A percentile compares a stretch with the other conserved stretches of the same genome.
phyloP scores from a whole-genome alignment of 2,113 vertebrate species.

The Trichomycterus rosablanca region DNA sequence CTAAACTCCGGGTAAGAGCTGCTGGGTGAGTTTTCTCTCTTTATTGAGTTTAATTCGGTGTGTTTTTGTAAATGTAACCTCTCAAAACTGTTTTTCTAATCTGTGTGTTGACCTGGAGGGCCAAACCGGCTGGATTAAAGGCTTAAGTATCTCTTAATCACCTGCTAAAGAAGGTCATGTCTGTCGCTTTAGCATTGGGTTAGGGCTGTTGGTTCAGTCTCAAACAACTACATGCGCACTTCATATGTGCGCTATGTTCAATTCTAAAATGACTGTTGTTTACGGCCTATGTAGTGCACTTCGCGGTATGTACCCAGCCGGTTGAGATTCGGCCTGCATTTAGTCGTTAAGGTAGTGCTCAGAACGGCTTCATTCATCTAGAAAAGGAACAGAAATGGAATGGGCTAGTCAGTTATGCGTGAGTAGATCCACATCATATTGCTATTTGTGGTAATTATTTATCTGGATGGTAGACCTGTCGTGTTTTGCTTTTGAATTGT shows the following conservation, averaged over 20 bases:
- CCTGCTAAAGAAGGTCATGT: constrained; percentile 62
- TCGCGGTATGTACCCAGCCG: neutral
- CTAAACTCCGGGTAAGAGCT: constrained; percentile 54
- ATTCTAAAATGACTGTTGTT: accelerated
- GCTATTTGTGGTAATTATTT: neutral
- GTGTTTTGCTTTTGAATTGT: no score
- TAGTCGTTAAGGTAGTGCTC: constrained; percentile 9
- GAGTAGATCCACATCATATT: constrained; percentile 46
- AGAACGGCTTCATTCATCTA: constrained; percentile 45
- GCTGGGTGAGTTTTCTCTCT: constrained; percentile 1
- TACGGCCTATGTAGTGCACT: neutral
- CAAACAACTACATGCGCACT: neutral
- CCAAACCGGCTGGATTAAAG: constrained; percentile 60
- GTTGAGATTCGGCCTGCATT: neutral
- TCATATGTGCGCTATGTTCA: neutral
- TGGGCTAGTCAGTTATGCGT: constrained; percentile 73
- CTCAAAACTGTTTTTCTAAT: constrained; percentile 45
- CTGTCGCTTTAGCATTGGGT: constrained; percentile 40
- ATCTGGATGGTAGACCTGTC: neutral
- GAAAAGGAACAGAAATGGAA: constrained; percentile 52
- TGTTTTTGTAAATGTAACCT: constrained; percentile 39
- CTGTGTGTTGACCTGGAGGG: constrained; percentile 36
- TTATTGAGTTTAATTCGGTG: constrained; percentile 38
- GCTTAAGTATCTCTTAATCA: constrained; percentile 62
- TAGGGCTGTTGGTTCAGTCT: constrained; percentile 7